Conservation (phyloP, 2,888 invertebrate genomes). For the Hirudinaria manillensis region DNA sequence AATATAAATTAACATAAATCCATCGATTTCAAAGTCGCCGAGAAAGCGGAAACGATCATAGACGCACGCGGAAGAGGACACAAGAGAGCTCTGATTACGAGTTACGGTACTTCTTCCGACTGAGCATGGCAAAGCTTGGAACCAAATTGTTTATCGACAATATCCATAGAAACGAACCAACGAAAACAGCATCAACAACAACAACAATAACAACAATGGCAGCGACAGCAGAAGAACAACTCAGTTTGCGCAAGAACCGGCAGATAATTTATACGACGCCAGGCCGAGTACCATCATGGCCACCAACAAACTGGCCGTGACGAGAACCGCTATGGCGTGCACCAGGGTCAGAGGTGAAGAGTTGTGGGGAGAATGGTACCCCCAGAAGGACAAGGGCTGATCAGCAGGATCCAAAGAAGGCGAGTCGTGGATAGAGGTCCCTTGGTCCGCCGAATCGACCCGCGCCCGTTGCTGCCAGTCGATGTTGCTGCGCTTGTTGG, state of each 20-base stretch:
- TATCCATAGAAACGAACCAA: too few species aligned
- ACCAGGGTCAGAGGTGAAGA: slow-evolving; percentile 11
- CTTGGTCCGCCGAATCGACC: background rate
- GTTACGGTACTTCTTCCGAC: too few species aligned
- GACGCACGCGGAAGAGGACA: too few species aligned
- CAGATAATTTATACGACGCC: slow-evolving; percentile 13
- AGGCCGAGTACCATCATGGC: slow-evolving; percentile 5
- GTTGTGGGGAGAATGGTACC: background rate
- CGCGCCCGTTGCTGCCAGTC: slow-evolving; percentile 1
- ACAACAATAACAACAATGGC: too few species aligned
- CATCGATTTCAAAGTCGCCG: too few species aligned
- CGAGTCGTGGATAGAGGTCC: slow-evolving; percentile 8
- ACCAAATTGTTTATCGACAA: too few species aligned
- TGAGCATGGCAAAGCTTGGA: too few species aligned
- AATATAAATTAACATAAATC: too few species aligned
- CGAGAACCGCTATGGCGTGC: slow-evolving; percentile 17
- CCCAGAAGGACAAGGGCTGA: background rate
- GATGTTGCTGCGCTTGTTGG: slow-evolving; percentile 16
- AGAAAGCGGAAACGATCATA: too few species aligned
- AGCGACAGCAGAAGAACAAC: too few species aligned
- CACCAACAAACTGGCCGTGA: slow-evolving; percentile 19
- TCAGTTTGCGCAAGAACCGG: background rate
- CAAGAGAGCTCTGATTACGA: too few species aligned
- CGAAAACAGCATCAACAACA: too few species aligned
- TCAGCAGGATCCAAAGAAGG: background rate